Base-by-base conservation (phyloP, 2,888 invertebrate genomes). In the Lasioglossum lativentre region DNA sequence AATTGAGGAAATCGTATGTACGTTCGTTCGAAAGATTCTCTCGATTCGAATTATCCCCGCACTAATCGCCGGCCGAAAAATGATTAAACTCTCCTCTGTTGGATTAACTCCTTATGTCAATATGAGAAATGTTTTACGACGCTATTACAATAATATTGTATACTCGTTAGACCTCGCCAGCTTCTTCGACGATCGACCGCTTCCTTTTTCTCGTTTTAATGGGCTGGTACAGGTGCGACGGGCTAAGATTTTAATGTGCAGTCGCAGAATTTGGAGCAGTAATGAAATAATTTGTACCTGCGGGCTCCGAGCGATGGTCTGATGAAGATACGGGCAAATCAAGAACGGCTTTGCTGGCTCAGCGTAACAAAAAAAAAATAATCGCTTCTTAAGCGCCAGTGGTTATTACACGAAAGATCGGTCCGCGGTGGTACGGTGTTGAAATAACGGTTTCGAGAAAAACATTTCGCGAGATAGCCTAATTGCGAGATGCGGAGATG, bases 381-480 rank as follows among this genome's bases (percentile, higher is more conserved):
- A 68, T 68, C n/a, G 23, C 2, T 68, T 1, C 38, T 34, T 19
- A 40, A 68, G 38, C 68, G 68, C 38, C 68, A n/a, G 68, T 68
- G 38, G 68, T 68, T 68, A 72, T 72, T 72, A 72, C 72, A 30
- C 30, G 45, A 8, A 72, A 72, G 72, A 45, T 34, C 47, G 12
- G 47, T 23, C 75, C 63, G 40, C 27, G 27, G 45, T 63, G 71
- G 68, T 75, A 40, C 83, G 66, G 78, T 83, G 79, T 68, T 42
- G 72, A 82, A 63, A 72, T 72, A 70, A 73, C 76, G 78, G 73
- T 86, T 88, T 19, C 80, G 70, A 86, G 84, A 89, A 70, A 90
- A 90, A 89, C 82, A 86, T 87, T 85, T 80, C 89, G n/a, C 52
- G 86, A 80, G 92, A 93, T 93, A 93, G 93, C 92, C 93, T 93